Percentiles rank a stretch among this genome's conserved stretches.
phyloP scores from a whole-genome alignment of 2,113 vertebrate genomes.

The Charina bottae region DNA sequence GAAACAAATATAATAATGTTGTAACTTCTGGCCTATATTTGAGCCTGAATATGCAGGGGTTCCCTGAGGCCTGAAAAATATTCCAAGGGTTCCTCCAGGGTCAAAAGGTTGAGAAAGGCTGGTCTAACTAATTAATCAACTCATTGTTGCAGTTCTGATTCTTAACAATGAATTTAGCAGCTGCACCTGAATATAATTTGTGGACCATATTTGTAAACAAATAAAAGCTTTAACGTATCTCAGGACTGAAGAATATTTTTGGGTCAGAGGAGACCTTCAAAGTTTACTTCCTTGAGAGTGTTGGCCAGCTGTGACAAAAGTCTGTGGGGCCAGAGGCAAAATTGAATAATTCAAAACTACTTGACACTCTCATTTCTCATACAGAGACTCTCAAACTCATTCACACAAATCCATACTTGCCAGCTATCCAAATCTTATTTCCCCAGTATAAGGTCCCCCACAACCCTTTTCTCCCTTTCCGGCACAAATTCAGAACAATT shows the following conservation, averaged over 20 bases:
- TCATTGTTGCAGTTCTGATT: neutral
- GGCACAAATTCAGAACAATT: neutral
- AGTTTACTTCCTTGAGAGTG: neutral
- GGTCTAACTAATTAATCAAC: neutral
- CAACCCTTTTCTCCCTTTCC: neutral
- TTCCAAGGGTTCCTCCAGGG: too few species aligned
- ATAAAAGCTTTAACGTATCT: neutral
- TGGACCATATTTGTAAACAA: conserved; percentile 27
- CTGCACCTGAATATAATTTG: conserved; percentile 33
- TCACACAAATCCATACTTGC: neutral
- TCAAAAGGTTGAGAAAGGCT: too few species aligned
- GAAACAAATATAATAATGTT: too few species aligned
- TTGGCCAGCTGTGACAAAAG: neutral
- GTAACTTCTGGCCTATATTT: too few species aligned
- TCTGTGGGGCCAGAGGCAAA: neutral
- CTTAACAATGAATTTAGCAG: neutral
- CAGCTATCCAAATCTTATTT: neutral
- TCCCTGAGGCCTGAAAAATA: too few species aligned
- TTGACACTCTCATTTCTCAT: neutral
- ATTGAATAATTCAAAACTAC: neutral
- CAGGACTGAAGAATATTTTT: neutral
- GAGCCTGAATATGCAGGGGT: too few species aligned
- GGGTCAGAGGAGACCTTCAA: neutral
- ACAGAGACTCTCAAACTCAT: neutral
- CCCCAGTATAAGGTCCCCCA: neutral